phyloP scores from a whole-genome alignment of 2,797 vertebrate species.

The Cynodonichthys magdalenae region DNA sequence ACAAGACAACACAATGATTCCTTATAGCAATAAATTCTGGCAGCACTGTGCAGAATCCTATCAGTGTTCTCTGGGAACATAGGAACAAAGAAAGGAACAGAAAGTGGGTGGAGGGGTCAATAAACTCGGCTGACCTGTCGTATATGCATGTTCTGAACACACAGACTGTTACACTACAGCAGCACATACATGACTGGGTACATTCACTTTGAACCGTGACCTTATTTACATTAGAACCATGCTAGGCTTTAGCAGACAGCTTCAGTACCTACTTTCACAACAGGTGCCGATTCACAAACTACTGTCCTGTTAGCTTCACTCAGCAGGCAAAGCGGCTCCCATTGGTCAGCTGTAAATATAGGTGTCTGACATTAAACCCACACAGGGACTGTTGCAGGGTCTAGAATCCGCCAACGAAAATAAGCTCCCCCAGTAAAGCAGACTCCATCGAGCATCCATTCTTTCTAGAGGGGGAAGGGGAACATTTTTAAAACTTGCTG shows the following conservation, averaged over 20 bases:
- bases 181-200: constrained; percentile 46
- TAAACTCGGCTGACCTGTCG: constrained; percentile 62
- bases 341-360: constrained; percentile 55
- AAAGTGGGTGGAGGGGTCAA: constrained; percentile 62
- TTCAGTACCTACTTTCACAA: constrained; percentile 51
- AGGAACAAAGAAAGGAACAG: constrained; percentile 64
- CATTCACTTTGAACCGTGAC: constrained; percentile 36
- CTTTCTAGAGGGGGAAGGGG: constrained; percentile 25
- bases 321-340: constrained; percentile 27
- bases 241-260: constrained; percentile 24
- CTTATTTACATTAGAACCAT: constrained; percentile 44
- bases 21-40: constrained; percentile 70
- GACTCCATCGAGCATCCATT: constrained; percentile 36
- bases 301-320: constrained; percentile 22
- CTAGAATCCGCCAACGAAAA: constrained; percentile 26
- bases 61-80: constrained; percentile 69
- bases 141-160: constrained; percentile 42
- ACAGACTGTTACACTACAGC: constrained; percentile 6
- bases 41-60: constrained; percentile 68
- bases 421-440: constrained; percentile 27
- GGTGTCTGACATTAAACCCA: constrained; percentile 36
- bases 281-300: constrained; percentile 31
- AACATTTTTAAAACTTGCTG: constrained; percentile 52
- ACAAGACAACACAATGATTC: constrained; percentile 76
- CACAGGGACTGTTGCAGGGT: constrained; percentile 15